phyloP scores from a whole-genome alignment of 2,113 vertebrate genomes.

The Microcebus ravelobensis region DNA sequence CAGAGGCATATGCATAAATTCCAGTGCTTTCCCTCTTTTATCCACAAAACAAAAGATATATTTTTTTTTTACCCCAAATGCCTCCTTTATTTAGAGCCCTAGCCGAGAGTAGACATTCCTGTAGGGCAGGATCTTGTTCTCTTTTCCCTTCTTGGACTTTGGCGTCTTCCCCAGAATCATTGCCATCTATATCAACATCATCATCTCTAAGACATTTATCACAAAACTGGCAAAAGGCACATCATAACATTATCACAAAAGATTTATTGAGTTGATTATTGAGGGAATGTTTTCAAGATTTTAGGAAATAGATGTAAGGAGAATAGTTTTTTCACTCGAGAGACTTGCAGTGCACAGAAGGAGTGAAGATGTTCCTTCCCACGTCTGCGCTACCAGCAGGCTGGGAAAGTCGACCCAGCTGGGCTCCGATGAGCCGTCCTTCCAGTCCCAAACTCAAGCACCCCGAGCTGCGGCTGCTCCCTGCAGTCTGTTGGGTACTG shows the following conservation, averaged over 20 bases:
- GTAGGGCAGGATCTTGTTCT: neutral
- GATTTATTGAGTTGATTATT: neutral
- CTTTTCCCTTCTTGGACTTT: neutral
- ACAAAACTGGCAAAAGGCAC: neutral
- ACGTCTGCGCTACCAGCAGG: rapidly evolving
- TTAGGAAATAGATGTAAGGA: neutral
- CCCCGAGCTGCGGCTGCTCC: neutral
- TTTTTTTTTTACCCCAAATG: neutral
- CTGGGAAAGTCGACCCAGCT: rapidly evolving
- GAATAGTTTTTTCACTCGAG: neutral
- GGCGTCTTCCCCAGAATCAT: neutral
- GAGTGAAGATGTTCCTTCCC: neutral
- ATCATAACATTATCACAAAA: neutral
- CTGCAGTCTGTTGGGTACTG: rapidly evolving
- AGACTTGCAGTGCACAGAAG: neutral
- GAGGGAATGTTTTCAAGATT: neutral
- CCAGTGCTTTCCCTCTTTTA: neutral
- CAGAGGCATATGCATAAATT: neutral
- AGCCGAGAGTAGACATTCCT: neutral
- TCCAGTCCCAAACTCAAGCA: neutral
- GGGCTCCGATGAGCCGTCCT: rapidly evolving
- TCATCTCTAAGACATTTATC: neutral
- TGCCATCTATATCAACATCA: neutral
- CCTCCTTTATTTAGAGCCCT: neutral
- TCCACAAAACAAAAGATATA: neutral